Evolutionary conservation across 2,113 vertebrate genomes (phyloP).

Genomic region (Micromys minutus): DNA sequence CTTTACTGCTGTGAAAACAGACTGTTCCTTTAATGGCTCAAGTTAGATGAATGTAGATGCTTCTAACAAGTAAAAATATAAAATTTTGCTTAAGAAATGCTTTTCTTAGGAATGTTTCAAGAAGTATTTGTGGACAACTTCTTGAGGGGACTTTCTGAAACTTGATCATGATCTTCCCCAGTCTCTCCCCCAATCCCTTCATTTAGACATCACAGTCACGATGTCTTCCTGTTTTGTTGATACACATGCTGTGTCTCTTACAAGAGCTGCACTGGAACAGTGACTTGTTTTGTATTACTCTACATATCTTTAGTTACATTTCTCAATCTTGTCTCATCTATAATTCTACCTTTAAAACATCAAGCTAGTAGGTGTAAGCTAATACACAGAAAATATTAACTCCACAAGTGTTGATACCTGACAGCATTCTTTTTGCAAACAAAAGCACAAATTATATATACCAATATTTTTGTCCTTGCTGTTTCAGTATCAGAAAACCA

Average conservation of each 20-base stretch:
- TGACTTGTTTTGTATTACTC: background rate
- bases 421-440: background rate
- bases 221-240: background rate
- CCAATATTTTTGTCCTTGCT: background rate
- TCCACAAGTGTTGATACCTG: background rate
- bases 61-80: background rate
- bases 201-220: background rate
- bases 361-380: background rate
- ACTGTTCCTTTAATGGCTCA: background rate
- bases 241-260: background rate
- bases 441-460: background rate
- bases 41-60: background rate
- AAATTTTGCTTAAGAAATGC: background rate
- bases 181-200: fast-evolving
- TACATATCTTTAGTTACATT: background rate
- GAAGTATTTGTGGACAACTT: background rate
- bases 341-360: background rate
- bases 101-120: background rate
- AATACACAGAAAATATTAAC: background rate
- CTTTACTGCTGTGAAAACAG: background rate
- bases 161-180: background rate
- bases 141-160: background rate
- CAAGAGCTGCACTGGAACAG: background rate
- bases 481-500: conserved; percentile 35
- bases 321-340: background rate